Conservation (phyloP, 2,113 vertebrate species). For the Procavia capensis region DNA sequence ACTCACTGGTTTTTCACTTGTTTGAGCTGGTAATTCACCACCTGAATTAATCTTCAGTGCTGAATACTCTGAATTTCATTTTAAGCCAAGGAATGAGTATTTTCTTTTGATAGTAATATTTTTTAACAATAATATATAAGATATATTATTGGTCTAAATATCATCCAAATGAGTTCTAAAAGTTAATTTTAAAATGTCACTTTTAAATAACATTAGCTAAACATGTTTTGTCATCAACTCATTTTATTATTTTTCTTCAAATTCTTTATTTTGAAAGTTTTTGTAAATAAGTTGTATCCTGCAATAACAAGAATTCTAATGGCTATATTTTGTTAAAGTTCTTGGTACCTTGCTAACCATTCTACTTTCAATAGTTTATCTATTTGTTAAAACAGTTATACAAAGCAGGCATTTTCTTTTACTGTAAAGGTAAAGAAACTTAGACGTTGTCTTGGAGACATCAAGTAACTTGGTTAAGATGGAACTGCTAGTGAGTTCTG, state of each 20-base stretch:
- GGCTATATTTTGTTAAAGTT: background rate
- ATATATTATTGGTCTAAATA: background rate
- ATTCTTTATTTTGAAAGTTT: conserved; percentile 28
- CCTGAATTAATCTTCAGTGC: too few relatives aligned
- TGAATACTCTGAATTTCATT: too few relatives aligned
- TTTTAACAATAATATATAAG: background rate
- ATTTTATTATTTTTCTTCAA: background rate
- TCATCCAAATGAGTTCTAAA: background rate
- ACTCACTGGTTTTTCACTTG: too few relatives aligned
- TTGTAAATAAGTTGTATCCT: background rate
- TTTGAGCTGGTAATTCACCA: too few relatives aligned
- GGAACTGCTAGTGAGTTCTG: background rate
- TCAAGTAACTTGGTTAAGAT: background rate
- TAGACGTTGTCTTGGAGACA: background rate
- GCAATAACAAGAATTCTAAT: background rate
- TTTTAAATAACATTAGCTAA: background rate
- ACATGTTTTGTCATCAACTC: background rate
- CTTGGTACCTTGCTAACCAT: background rate
- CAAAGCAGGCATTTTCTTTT: background rate
- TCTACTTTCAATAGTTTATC: background rate
- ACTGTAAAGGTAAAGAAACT: background rate
- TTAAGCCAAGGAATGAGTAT: too few relatives aligned
- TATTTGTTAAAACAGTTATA: background rate
- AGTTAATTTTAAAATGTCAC: background rate
- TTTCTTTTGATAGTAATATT: background rate